Conservation (phyloP, 2,113 vertebrate species). For the Leptodactylus fuscus region DNA sequence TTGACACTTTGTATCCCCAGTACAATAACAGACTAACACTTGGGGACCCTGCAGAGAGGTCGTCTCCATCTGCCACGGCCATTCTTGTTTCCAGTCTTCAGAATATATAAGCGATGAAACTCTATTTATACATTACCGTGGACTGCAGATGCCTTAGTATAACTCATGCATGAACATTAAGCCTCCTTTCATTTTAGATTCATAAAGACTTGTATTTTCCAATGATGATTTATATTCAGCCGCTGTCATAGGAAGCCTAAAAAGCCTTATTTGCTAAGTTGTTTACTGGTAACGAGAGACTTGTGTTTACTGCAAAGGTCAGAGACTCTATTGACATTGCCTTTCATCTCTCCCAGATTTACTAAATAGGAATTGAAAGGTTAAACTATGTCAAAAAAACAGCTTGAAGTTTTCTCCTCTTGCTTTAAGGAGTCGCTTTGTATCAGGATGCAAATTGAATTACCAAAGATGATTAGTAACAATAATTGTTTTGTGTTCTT, state of each 20-base stretch:
- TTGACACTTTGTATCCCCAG: neutral
- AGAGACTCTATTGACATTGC: constrained; percentile 60
- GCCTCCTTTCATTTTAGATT: constrained; percentile 35
- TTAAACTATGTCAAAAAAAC: constrained; percentile 63
- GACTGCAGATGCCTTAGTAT: constrained; percentile 36
- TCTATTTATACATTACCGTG: neutral
- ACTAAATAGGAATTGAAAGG: constrained; percentile 66
- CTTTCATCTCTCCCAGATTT: constrained; percentile 62
- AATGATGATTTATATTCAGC: constrained; percentile 63
- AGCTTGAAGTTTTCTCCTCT: constrained; percentile 48
- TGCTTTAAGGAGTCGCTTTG: constrained; percentile 37
- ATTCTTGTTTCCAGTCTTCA: neutral
- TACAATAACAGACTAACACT: neutral
- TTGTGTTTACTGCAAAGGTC: constrained; percentile 68
- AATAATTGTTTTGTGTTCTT: constrained; percentile 53
- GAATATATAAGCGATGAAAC: neutral
- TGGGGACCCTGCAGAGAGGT: neutral
- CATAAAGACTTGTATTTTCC: constrained; percentile 17
- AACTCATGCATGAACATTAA: constrained; percentile 41
- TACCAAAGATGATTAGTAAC: constrained; percentile 59
- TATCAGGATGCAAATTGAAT: constrained; percentile 52
- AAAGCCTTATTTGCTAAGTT: constrained; percentile 64
- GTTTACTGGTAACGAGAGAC: constrained; percentile 64
- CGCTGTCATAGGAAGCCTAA: constrained; percentile 56
- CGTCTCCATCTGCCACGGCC: neutral